Base-by-base conservation (phyloP, 1,140 invertebrate genomes). In the Dinoponera quadriceps region DNA sequence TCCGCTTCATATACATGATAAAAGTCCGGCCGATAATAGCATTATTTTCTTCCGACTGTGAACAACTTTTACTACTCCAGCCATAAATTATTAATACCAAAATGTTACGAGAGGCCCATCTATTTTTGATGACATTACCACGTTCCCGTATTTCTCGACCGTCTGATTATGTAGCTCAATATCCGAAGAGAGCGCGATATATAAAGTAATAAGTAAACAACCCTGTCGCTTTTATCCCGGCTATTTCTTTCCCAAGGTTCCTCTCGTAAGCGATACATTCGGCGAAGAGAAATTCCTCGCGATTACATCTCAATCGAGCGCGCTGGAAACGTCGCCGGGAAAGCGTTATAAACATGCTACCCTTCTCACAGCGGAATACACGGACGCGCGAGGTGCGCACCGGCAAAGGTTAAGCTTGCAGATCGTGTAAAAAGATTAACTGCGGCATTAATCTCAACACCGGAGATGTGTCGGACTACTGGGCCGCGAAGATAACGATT, bases 361-460 rank as follows among this genome's bases (percentile, higher is more conserved):
- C 11, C 13, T 51, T 63, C 20, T 51, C 49, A 25, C 25, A 25
- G 20, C 25, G 33, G 14, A 2, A 33, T 49, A 60, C 18, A 75
- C 33, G 14, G 49, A 62, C 59, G 4, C 33, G n/a, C 38, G 11
- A 44, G 38, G 38, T 44, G 38, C 11, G 38, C 11, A n/a, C n/a
- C 22, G 5, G 72, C 25, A 65, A 75, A 65, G 33, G 49, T 54
- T 55, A 78, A 69, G 49, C 33, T 68, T 69, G 54, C 63, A 69
- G 63, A 69, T 80, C 63, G 51, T 44, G 66, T 80, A 48, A 80
- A 80, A 80, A 57, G 65, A 69, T 80, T 69, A 80, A 80, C 75
- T 57, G 51, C 33, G n/a, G 18, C 51, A 68, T 80, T 80, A 69
- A 80, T 80, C 75, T 80, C 25, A 38, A 69, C 33, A 33, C 20